These are phyloP conservation scores for Lamprotornis superbus DNA, from an alignment of 2,113 vertebrate species.

Conservation along the genomic window DNA sequence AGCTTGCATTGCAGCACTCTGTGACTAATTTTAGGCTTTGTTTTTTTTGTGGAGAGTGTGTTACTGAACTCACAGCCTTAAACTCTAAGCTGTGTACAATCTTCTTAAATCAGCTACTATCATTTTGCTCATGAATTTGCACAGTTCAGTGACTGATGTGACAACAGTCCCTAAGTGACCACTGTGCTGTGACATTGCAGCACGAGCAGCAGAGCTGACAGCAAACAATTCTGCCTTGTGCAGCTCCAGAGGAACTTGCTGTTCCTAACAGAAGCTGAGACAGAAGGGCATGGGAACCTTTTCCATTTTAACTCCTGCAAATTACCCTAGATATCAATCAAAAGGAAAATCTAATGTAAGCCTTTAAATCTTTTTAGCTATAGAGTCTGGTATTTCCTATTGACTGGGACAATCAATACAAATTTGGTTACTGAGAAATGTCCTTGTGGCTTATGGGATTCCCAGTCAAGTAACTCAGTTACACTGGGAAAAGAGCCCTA, in stretches of 20 bases:
- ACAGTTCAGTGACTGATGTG: not conserved
- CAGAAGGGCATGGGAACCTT: not conserved
- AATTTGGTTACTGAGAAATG: slow-evolving; percentile 15
- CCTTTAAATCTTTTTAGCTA: not conserved
- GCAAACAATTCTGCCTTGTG: not conserved
- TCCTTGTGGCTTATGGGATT: not conserved
- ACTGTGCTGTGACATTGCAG: not conserved
- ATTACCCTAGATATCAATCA: not conserved
- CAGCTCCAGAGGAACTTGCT: not conserved
- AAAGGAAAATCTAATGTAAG: slow-evolving; percentile 6
- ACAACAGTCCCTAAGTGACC: not conserved
- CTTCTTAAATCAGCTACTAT: not conserved
- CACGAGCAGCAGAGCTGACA: not conserved
- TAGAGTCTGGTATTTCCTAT: not conserved
- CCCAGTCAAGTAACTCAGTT: not conserved
- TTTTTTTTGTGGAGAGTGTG: not conserved
- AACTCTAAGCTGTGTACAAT: not conserved
- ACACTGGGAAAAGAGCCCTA: not conserved
- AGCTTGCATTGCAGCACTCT: not conserved
- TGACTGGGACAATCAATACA: slow-evolving; percentile 2
- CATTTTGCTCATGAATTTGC: not conserved
- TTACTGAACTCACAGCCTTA: not conserved
- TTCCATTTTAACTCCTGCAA: not conserved
- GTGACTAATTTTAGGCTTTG: not conserved
- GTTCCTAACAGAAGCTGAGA: not conserved